Evolutionary conservation across 2,888 invertebrate species (phyloP), one percentile per base, ranked within the genome.

Genomic region (Carterocephalus palaemon): DNA sequence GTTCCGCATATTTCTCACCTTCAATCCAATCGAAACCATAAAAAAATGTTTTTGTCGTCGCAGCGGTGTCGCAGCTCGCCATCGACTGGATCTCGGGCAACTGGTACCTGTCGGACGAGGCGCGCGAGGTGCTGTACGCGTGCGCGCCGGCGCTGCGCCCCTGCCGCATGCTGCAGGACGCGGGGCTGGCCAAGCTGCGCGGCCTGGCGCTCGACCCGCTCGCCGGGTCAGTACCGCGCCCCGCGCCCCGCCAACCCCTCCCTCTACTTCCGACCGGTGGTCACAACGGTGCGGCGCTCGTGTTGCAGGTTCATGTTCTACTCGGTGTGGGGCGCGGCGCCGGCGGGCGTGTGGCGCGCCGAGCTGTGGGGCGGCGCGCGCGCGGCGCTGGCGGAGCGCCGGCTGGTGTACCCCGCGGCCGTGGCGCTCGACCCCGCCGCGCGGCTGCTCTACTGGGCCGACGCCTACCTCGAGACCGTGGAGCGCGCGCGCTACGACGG

Each of bases 71-170:
- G 53, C 92, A 93, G 68, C 87, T 96, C 62, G 91, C 92, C 3
- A 74, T 92, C 53, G 96, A 97, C 81, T 97, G 96, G 96, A 82
- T 95, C 46, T 90, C 93, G 8, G 90, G 90, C 59, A 95, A 95
- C 84, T 95, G 95, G 95, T 97, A 95, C 83, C 89, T 95, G 69
- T 83, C 92, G 60, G 94, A 93, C 76, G 90, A 88, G 60, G 84
- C 82, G 41, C 88, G 90, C 52, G 91, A 91, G 66, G 88, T 91
- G 72, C 89, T 95, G 56, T 92, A 92, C 77, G 85, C 92, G 57
- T 95, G 95, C 78, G 88, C 88, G 49, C 78, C 81, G 37, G 67
- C 84, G 41, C 88, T 94, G 69, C 70, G 70, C 37, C 73, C 80
- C 57, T 96, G 96, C 77, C 89, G 90, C 47, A 86, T 93, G 58